Conservation (phyloP, 92 coral and sea anemone species). For the Porites cylindrica region DNA sequence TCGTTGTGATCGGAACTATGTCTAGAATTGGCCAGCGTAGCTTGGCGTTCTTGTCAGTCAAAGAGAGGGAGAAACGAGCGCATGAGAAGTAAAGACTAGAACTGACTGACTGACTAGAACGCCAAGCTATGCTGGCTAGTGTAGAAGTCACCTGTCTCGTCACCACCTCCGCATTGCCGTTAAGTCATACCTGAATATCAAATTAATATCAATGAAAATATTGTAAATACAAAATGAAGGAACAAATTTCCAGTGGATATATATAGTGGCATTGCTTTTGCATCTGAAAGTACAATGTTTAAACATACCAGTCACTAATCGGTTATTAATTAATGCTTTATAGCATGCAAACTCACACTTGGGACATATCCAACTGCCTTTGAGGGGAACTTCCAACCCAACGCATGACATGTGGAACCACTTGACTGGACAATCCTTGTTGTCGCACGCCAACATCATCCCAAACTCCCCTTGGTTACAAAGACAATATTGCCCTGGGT, state of each 20-base stretch:
- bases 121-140: conserved; percentile 55
- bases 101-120: conserved; percentile 58
- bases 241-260: conserved; percentile 49
- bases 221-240: conserved; percentile 52
- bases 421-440: conserved; percentile 40
- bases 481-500: conserved; percentile 48
- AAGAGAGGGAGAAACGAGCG: conserved; percentile 56
- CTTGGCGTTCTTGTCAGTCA: conserved; percentile 61
- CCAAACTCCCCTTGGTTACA: conserved; percentile 71
- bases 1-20: conserved; percentile 35
- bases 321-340: too few relatives aligned
- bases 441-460: conserved; percentile 67
- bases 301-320: too few relatives aligned
- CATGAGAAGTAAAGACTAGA: conserved; percentile 12
- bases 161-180: conserved; percentile 51
- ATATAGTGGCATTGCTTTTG: conserved; percentile 47
- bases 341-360: too few relatives aligned
- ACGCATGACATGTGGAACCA: conserved; percentile 65
- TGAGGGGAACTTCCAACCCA: conserved; percentile 19
- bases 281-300: not conserved
- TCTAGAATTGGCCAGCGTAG: conserved; percentile 55
- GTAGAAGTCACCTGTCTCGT: conserved; percentile 59
- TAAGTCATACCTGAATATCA: conserved; percentile 21
- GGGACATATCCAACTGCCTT: too few relatives aligned
- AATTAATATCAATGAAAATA: conserved; percentile 41